These are phyloP conservation scores for Drosophila robusta DNA, from an alignment of 2,888 invertebrate genomes.

Conservation along the genomic window DNA sequence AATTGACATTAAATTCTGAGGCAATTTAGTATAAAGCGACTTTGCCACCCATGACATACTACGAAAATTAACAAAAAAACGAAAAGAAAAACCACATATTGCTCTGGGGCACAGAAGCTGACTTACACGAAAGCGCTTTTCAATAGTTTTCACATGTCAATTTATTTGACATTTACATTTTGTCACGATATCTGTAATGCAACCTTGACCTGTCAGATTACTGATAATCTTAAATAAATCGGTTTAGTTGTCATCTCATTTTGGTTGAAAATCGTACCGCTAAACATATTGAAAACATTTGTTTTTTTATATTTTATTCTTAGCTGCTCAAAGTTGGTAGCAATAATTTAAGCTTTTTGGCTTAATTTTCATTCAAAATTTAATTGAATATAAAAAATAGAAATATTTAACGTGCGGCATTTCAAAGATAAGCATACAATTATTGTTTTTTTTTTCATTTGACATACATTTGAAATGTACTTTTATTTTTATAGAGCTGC, in stretches of 20 bases:
- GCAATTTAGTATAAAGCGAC: neutral
- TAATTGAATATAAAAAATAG: neutral
- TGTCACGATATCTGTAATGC: neutral
- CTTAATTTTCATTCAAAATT: no score
- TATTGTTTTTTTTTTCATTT: neutral
- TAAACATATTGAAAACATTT: no score
- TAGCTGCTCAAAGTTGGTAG: no score
- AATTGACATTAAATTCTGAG: conserved; percentile 19
- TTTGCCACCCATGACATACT: neutral
- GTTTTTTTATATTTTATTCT: no score
- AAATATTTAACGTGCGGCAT: no score
- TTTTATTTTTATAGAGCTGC: conserved; percentile 53
- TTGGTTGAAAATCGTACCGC: no score
- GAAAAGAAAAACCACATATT: no score
- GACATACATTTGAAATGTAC: conserved; percentile 15
- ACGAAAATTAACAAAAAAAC: neutral
- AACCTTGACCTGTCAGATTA: neutral
- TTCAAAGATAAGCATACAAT: no score
- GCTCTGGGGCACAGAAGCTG: no score
- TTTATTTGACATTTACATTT: no score
- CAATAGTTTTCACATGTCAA: neutral
- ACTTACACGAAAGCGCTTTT: neutral
- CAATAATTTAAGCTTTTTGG: no score
- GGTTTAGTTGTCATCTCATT: neutral
- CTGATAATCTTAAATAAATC: neutral